phyloP scores from a whole-genome alignment of 2,113 vertebrate genomes.

The Myotis davidii region DNA sequence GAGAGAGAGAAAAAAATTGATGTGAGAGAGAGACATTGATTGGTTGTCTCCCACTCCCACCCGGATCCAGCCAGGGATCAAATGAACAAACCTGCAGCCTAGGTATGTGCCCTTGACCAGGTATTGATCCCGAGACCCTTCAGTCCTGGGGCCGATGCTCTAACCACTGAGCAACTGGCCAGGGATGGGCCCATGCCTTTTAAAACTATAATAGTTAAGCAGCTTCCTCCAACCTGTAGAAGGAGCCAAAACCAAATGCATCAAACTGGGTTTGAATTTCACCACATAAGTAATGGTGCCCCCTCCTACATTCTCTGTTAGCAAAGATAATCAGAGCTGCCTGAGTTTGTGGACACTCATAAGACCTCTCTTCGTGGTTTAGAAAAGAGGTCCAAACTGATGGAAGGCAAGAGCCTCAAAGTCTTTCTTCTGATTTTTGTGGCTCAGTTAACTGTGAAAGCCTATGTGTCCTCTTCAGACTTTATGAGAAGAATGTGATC shows the following conservation, averaged over 20 bases:
- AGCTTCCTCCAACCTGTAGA: not conserved
- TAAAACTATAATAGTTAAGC: not conserved
- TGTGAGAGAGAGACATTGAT: not conserved
- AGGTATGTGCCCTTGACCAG: not conserved
- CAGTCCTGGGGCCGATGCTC: not conserved
- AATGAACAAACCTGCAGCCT: not conserved
- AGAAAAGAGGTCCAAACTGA: not conserved
- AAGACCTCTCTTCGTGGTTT: not conserved
- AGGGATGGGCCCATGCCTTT: not conserved
- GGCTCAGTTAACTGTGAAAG: not conserved
- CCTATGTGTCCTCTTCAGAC: not conserved
- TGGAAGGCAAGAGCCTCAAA: not conserved
- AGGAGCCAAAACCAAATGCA: conserved; percentile 1
- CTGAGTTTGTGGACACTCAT: not conserved
- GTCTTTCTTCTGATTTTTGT: not conserved
- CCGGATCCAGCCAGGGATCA: not conserved
- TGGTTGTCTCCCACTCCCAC: not conserved
- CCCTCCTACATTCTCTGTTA: not conserved
- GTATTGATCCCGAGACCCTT: not conserved
- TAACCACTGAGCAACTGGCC: not conserved
- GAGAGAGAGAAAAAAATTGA: not conserved
- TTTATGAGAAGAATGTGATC: conserved; percentile 11
- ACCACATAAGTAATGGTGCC: not conserved
- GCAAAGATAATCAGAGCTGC: not conserved
- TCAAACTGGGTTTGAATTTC: conserved; percentile 26